A percentile compares a stretch with the other conserved stretches of the same genome.
Conservation (phyloP, 2,113 vertebrate species). For the Cyrtonyx montezumae region DNA sequence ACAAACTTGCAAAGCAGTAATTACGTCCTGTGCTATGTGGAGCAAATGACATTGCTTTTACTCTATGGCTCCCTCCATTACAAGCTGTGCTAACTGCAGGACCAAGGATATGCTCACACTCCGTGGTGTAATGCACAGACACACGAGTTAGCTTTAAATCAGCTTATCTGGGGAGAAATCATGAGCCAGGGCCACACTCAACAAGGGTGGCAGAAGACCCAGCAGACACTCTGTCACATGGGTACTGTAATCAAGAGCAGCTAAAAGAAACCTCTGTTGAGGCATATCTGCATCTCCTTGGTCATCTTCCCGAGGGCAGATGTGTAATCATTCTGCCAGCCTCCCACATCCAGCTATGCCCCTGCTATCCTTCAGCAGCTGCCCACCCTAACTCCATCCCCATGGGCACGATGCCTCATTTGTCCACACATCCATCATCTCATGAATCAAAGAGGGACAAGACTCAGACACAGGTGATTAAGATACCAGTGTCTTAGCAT, state of each 20-base stretch:
- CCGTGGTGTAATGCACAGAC: not conserved
- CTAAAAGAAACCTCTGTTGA: not conserved
- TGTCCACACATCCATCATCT: not conserved
- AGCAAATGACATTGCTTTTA: not conserved
- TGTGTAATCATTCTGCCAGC: not conserved
- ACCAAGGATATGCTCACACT: not conserved
- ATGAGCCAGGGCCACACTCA: not conserved
- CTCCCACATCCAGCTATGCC: not conserved
- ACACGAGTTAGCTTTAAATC: not conserved
- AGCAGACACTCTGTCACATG: rapidly evolving
- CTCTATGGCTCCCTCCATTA: not conserved
- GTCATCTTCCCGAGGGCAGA: not conserved
- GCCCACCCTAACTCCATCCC: not conserved
- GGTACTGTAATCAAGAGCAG: not conserved
- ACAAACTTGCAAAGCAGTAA: not conserved
- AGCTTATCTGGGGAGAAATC: not conserved
- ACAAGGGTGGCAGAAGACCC: not conserved
- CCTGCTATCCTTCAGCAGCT: not conserved
- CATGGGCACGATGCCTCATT: not conserved
- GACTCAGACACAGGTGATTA: too few relatives aligned
- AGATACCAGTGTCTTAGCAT: not conserved
- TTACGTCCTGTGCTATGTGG: not conserved
- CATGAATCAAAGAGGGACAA: not conserved
- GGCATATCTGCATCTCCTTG: not conserved
- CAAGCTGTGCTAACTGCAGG: not conserved